Evolutionary conservation across 2,888 invertebrate species (phyloP).

Genomic region (Hydropsyche betteni): DNA sequence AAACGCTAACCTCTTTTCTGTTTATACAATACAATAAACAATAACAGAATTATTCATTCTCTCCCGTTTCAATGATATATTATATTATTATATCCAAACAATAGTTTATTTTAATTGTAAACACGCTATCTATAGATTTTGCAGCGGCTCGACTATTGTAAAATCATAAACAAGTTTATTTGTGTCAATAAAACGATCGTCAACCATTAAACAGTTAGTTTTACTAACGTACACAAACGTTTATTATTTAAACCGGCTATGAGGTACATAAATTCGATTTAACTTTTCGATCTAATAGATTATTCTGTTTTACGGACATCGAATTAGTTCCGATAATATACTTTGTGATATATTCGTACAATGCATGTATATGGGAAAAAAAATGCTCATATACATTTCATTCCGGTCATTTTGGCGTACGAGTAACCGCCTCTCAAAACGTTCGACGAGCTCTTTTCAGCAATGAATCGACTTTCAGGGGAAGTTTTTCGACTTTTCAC

Average conservation of each 20-base stretch:
- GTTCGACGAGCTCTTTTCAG: conserved; percentile 2
- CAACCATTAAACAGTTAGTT: not conserved
- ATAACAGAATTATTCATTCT: too few relatives aligned
- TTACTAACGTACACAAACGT: too few relatives aligned
- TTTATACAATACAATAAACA: too few relatives aligned
- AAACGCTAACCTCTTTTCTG: too few relatives aligned
- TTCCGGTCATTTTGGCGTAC: not conserved
- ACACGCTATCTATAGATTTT: not conserved
- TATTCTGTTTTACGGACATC: not conserved
- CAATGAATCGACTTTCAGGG: conserved; percentile 21
- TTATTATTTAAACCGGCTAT: too few relatives aligned
- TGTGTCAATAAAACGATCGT: conserved; percentile 3
- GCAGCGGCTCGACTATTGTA: not conserved
- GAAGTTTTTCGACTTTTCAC: conserved; percentile 27
- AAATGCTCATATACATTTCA: not conserved
- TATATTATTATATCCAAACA: too few relatives aligned
- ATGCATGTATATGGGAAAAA: not conserved
- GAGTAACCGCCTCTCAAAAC: conserved; percentile 4
- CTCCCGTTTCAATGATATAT: too few relatives aligned
- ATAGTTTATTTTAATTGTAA: too few relatives aligned
- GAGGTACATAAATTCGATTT: too few relatives aligned
- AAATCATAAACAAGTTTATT: conserved; percentile 4
- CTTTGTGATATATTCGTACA: not conserved
- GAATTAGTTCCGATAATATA: conserved; percentile 1
- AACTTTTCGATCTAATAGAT: too few relatives aligned